Conservation (phyloP, 2,888 invertebrate genomes). For the Cerastoderma edule region DNA sequence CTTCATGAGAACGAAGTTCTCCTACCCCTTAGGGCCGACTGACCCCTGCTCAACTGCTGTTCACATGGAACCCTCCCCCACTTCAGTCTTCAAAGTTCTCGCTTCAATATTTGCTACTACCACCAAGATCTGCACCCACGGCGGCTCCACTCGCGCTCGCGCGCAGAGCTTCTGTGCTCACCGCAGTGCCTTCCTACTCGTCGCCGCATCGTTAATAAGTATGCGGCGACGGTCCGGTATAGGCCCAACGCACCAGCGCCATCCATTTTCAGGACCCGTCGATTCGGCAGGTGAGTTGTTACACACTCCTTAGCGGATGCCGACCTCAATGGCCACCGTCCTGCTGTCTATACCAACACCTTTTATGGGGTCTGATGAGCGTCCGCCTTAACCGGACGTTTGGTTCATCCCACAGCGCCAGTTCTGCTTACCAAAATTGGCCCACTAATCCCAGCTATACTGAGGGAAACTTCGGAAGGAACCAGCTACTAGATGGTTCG, state of each 20-base stretch:
- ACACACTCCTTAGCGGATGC: conserved; percentile 87
- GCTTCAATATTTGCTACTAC: conserved; percentile 90
- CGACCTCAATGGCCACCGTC: conserved; percentile 91
- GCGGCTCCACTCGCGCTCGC: conserved; percentile 85
- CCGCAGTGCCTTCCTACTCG: conserved; percentile 87
- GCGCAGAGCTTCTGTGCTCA: conserved; percentile 88
- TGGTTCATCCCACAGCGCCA: conserved; percentile 92
- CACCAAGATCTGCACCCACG: conserved; percentile 87
- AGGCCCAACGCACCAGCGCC: conserved; percentile 82
- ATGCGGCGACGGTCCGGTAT: conserved; percentile 20
- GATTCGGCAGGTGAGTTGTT: conserved; percentile 26
- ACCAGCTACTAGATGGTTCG: conserved; percentile 92
- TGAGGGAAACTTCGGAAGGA: conserved; percentile 91
- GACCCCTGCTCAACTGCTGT: no score
- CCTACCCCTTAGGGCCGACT: no score
- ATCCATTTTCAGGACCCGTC: conserved; percentile 59
- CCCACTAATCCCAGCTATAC: conserved; percentile 90
- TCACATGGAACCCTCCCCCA: no score
- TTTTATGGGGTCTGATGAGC: conserved; percentile 87
- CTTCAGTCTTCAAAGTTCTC: conserved; percentile 85
- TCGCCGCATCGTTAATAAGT: conserved; percentile 84
- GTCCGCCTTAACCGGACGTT: conserved; percentile 89
- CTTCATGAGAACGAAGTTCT: no score
- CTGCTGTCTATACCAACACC: conserved; percentile 89
- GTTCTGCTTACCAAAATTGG: conserved; percentile 92